Base-by-base conservation (phyloP, 2,888 invertebrate genomes). In the Acleris literana region DNA sequence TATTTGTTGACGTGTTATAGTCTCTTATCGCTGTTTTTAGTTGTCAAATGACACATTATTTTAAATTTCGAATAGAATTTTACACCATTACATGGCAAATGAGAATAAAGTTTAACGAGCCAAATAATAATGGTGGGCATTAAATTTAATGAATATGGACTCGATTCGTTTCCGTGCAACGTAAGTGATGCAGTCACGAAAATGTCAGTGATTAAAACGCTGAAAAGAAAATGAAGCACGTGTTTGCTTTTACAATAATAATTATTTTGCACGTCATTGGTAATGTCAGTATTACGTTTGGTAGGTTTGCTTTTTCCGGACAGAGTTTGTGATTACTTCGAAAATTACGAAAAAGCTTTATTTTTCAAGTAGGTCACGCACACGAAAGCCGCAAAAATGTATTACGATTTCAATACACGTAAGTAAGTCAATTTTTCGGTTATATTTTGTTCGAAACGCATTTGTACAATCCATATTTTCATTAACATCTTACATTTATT, bases 121-220 rank as follows among this genome's bases (percentile, higher is more conserved):
- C 73, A 72, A 75, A 74, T 75, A 74, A 60, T 61, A 52, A 72
- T 74, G 72, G 73, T 72, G 69, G 74, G 5, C 70, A 74, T 72
- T 73, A 76, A 78, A 76, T 74, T 72, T 74, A 75, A 78, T 75
- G 73, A 77, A 76, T 63, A 52, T 51, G 65, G 60, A 73, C 70
- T 70, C 69, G 69, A 61, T 71, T 69, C 68, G 71, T 74, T 79
- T 76, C 75, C 79, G 79, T 82, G 83, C 77, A 74, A 72, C 75
- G 67, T 82, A 83, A 85, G 82, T 81, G 84, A 76, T 72, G 81
- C 75, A 79, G 82, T 85, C 87, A 86, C 87, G 86, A 76, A 85
- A 86, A 82, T 80, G 81, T 82, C 83, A 82, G 73, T 82, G 82
- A 86, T 85, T 85, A 86, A 84, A 80, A 78, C 80, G 7, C 77